Evolutionary conservation across 1,140 invertebrate species (phyloP), one percentile per base, ranked within the genome.

Genomic region (Eufriesea mexicana): DNA sequence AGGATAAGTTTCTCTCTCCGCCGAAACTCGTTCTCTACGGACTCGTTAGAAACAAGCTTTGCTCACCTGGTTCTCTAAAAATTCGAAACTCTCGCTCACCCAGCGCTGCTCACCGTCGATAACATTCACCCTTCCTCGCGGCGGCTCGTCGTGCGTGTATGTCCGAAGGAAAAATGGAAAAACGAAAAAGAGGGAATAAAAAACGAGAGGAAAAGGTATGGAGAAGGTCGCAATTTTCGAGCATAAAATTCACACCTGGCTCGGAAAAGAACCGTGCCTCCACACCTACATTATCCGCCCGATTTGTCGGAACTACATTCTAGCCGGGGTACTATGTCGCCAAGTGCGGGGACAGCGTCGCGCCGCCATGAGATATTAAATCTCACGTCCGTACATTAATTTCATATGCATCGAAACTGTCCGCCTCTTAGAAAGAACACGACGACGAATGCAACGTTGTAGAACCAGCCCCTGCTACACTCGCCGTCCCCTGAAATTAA

Each of bases 351-450:
- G n/a, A 42, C 47, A 77, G 14, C 12, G 20, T 25, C 25, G 9
- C 2, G 14, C 35, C 25, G n/a, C 16, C 12, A 55, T 12, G 35
- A 55, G 20, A 47, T 67, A 81, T 81, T 66, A 45, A 75, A 55
- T 81, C 72, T 35, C 14, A 35, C 47, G 12, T 6, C 9, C 23
- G 49, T 9, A 47, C 61, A 85, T 75, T 82, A 83, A 85, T 85
- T 80, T 82, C 79, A n/a, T 82, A 74, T 79, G 78, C 70, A 85
- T 76, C 72, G 83, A 85, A 85, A 83, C 83, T 83, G 83, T 83
- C 83, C 70, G 79, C 51, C 62, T 59, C 42, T 67, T 5, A 25
- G 45, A 55, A 25, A n/a, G 23, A 67, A 76, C n/a, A 23, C 35
- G 42, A 74, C 20, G 59, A 82, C n/a, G 72, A 76, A 59, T 35